phyloP scores from a whole-genome alignment of 2,888 invertebrate species.

The Eustalomyia histrio region DNA sequence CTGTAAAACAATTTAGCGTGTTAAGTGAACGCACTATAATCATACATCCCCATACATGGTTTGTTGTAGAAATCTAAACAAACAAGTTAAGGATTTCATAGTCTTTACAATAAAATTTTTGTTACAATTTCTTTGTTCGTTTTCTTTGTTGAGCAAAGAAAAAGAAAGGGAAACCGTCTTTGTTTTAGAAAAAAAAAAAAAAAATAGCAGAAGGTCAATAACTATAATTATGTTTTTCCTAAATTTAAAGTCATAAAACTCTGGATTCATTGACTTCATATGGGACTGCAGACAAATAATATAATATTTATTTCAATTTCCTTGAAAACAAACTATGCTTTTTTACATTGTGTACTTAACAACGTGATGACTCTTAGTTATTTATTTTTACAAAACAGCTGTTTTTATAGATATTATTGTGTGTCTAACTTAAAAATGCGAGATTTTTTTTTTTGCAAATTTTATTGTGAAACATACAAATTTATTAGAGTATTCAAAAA shows the following conservation, averaged over 20 bases:
- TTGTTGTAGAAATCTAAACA: not conserved
- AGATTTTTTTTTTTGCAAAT: no score
- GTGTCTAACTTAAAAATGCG: no score
- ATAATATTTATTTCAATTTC: no score
- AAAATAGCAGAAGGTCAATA: constrained; percentile 7
- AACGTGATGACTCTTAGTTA: no score
- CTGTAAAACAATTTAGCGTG: constrained; percentile 11
- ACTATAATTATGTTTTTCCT: not conserved
- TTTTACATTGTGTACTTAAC: no score
- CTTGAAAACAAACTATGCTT: no score
- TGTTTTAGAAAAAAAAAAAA: constrained; percentile 18
- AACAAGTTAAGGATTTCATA: not conserved
- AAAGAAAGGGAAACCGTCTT: constrained; percentile 3
- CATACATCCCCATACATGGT: constrained; percentile 16
- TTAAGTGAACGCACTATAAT: constrained; percentile 19
- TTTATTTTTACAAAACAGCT: no score
- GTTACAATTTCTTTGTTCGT: not conserved
- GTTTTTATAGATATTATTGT: no score
- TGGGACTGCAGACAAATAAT: not conserved
- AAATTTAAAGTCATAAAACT: not conserved
- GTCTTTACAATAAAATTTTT: not conserved
- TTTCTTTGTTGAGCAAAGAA: not conserved
- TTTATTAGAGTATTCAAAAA: no score
- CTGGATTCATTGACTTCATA: not conserved
- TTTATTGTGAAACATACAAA: no score